Percentiles rank a stretch among this genome's conserved stretches.
Conservation (phyloP, 2,797 vertebrate species). For the Pangasius krempfi region DNA sequence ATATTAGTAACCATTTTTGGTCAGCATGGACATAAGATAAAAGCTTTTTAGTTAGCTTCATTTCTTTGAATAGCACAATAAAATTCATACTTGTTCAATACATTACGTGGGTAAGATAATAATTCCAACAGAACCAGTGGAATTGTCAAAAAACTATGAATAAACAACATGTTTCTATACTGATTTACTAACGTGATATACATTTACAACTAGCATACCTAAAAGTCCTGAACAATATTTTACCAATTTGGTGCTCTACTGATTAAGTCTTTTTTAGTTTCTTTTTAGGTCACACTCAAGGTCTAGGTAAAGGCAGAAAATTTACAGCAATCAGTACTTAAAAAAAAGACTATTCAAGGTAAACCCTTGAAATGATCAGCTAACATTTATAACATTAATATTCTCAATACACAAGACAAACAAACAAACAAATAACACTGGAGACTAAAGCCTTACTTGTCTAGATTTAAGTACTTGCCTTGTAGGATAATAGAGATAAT, state of each 20-base stretch:
- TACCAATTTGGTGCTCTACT: not conserved
- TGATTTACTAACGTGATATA: not conserved
- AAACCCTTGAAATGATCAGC: not conserved
- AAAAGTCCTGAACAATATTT: not conserved
- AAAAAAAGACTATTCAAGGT: not conserved
- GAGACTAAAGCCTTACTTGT: not conserved
- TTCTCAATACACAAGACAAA: not conserved
- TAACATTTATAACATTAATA: not conserved
- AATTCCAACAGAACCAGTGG: not conserved
- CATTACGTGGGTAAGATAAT: not conserved
- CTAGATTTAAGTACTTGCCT: not conserved
- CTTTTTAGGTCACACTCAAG: not conserved
- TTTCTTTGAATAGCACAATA: not conserved
- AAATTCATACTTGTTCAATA: not conserved
- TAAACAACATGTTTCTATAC: not conserved
- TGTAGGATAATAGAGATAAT: not conserved
- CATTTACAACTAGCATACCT: not conserved
- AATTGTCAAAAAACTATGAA: constrained; percentile 7
- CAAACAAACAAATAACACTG: not conserved
- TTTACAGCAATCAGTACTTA: not conserved
- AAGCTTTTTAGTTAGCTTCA: not conserved
- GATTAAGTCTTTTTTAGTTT: not conserved
- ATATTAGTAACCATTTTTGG: not conserved
- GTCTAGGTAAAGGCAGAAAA: not conserved
- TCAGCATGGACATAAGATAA: not conserved